A percentile compares a stretch with the other conserved stretches of the same genome.
phyloP scores from a whole-genome alignment of 2,888 invertebrate genomes.

The Ormyrus pomaceus region DNA sequence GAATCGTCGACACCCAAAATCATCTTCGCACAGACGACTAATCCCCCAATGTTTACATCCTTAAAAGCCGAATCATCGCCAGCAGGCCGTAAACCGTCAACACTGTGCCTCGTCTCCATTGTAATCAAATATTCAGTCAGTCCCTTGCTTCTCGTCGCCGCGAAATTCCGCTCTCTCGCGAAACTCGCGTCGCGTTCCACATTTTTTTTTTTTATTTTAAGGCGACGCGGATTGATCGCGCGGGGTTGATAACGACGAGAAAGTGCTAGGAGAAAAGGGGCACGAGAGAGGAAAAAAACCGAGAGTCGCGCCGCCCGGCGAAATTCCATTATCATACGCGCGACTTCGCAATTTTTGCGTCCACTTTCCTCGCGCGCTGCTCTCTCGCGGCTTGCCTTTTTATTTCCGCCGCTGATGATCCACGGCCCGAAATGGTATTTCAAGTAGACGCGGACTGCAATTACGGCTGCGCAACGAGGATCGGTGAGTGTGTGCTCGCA shows the following conservation, averaged over 20 bases:
- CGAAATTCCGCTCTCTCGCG: too few relatives aligned
- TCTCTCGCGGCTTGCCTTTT: neutral
- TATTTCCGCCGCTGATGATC: slow-evolving; percentile 2
- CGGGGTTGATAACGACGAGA: slow-evolving; percentile 18
- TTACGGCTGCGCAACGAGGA: slow-evolving; percentile 26
- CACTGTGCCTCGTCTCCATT: too few relatives aligned
- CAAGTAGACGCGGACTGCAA: slow-evolving; percentile 33
- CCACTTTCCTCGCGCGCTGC: neutral
- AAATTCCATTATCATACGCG: slow-evolving; percentile 1
- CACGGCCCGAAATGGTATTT: slow-evolving; percentile 24
- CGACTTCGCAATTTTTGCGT: neutral
- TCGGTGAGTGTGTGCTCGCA: slow-evolving; percentile 16
- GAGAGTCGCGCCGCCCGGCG: neutral
- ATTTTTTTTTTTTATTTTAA: neutral
- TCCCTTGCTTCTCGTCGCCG: too few relatives aligned
- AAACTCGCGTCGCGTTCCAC: neutral
- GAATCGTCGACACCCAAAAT: too few relatives aligned
- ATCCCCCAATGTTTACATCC: too few relatives aligned
- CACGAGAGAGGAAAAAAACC: neutral
- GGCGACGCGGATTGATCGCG: neutral
- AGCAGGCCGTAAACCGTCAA: too few relatives aligned
- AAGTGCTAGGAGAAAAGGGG: slow-evolving; percentile 7
- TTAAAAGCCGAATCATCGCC: too few relatives aligned
- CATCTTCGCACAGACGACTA: too few relatives aligned
- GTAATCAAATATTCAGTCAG: too few relatives aligned